Conservation (phyloP, 1,140 invertebrate genomes). For the Mamestra configurata region DNA sequence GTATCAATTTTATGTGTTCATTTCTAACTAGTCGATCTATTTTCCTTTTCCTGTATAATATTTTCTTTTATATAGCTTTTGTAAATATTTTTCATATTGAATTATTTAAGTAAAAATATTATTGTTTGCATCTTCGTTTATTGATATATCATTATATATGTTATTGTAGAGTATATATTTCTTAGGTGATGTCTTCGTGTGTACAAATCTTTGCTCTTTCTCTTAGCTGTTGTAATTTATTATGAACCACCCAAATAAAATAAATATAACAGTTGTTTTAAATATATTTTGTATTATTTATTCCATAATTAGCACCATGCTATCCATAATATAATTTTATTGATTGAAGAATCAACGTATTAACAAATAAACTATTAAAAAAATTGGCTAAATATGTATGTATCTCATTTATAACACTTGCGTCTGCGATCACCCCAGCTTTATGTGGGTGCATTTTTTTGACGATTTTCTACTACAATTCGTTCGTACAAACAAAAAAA, state of each 20-base stretch:
- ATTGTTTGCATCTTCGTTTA: conserved; percentile 76
- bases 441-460: too few species aligned
- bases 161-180: conserved; percentile 45
- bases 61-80: conserved; percentile 71
- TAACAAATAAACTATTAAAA: too few species aligned
- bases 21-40: conserved; percentile 60
- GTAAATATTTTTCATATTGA: conserved; percentile 82
- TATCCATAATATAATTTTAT: too few species aligned
- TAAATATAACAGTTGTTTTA: conserved; percentile 58
- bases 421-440: too few species aligned
- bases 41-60: conserved; percentile 54
- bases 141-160: conserved; percentile 54
- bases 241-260: conserved; percentile 65
- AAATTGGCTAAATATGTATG: too few species aligned
- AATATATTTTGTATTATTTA: conserved; percentile 6
- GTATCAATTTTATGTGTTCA: conserved; percentile 58
- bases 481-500: too few species aligned
- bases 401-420: too few species aligned
- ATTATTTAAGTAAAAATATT: conserved; percentile 78
- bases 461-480: too few species aligned
- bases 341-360: too few species aligned
- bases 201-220: conserved; percentile 59
- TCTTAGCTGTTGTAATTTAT: conserved; percentile 59
- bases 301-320: too few species aligned
- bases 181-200: conserved; percentile 66